Evolutionary conservation across 2,888 invertebrate genomes (phyloP), one percentile per base, ranked within the genome.

Genomic region (Caenorhabditis parvicauda): DNA sequence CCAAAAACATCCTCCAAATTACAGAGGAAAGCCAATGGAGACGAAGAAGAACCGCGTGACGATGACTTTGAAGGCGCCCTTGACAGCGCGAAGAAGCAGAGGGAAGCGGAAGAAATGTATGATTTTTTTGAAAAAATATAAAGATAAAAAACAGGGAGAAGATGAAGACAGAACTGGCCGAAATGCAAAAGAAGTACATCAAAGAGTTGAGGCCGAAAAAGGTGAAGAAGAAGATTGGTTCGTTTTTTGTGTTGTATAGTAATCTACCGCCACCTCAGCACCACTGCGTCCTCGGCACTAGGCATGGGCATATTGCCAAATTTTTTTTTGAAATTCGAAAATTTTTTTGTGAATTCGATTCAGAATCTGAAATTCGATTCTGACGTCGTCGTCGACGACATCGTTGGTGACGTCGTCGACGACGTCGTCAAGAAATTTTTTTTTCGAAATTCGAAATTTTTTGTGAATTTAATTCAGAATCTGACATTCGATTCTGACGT

Each of bases 181-280:
- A 59, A 17, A 64, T 80, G 54, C 76, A 76, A 52, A 78, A 76
- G 39, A 76, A 79, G 45, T 77, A 79, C 48, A 66, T 70, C 47
- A 76, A 76, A 54, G 69, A 70, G 27, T 53, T 80, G 72, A 66
- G 80, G 64, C 39, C 57, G n/a, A 69, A 65, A 12, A 75, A 78
- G 46, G 69, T 72, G 54, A 71, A 59, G 74, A 81, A 19, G 76
- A 74, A 81, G 70, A 72, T 82, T 45, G 12, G 45, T 27, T n/a
- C 25, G 14, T 7, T 45, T 45, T 14, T 1, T 45, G 14, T 22
- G 19, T 1, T 12, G 1, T 21, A 12, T 21, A 1, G 24, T 19
- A 25, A 32, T 12, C 14, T 5, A 14, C 21, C 9, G 17, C 19
- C n/a, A n/a, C n/a, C n/a, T n/a, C n/a, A n/a, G n/a, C n/a, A n/a